These are phyloP conservation scores for Rhodinocichla rosea DNA, from an alignment of 2,113 vertebrate species.

Conservation along the genomic window DNA sequence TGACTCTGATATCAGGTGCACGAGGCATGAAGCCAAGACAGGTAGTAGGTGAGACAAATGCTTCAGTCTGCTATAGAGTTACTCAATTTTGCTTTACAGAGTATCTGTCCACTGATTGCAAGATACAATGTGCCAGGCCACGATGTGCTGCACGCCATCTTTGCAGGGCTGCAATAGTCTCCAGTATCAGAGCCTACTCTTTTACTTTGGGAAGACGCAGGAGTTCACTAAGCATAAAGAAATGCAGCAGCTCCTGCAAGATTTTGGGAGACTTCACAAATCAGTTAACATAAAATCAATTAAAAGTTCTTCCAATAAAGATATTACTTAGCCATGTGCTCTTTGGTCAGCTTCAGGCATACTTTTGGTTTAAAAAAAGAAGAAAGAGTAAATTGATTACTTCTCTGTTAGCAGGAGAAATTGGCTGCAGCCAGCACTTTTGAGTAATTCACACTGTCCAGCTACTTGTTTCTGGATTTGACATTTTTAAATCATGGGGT, in stretches of 20 bases:
- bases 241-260: not conserved
- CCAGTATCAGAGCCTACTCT: not conserved
- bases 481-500: not conserved
- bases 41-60: not conserved
- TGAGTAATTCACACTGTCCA: not conserved
- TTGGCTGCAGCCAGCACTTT: not conserved
- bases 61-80: not conserved
- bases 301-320: not conserved
- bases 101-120: not conserved
- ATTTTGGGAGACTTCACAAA: not conserved
- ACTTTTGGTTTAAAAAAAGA: not conserved
- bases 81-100: not conserved
- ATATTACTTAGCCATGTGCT: not conserved
- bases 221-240: accelerated
- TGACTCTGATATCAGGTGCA: not conserved
- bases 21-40: not conserved
- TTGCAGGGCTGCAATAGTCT: not conserved
- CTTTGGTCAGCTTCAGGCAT: not conserved
- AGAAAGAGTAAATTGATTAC: not conserved
- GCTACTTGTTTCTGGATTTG: not conserved
- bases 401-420: not conserved
- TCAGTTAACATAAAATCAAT: not conserved
- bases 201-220: not conserved
- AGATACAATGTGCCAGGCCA: not conserved
- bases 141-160: not conserved